These are phyloP conservation scores for Polydrusus pterygomalis DNA, from an alignment of 2,888 invertebrate species.

Conservation along the genomic window DNA sequence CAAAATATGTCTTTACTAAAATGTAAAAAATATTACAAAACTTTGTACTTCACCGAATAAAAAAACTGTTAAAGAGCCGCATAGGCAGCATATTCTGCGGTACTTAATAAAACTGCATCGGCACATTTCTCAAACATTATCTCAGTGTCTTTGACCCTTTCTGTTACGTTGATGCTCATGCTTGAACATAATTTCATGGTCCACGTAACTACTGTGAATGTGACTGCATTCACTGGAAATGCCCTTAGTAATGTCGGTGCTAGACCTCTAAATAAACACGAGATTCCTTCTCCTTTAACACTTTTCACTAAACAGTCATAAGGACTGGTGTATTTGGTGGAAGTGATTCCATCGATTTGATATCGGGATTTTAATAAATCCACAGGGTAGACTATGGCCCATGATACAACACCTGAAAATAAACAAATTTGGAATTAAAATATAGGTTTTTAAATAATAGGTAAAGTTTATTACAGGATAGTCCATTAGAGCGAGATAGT, in stretches of 20 bases:
- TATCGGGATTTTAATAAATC: conserved; percentile 93
- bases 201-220: conserved; percentile 91
- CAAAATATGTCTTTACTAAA: not conserved
- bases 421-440: no score
- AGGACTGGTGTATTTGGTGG: conserved; percentile 78
- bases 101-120: conserved; percentile 54
- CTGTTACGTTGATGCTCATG: conserved; percentile 36
- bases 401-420: conserved; percentile 82
- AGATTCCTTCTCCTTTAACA: conserved; percentile 80
- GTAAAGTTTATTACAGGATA: no score
- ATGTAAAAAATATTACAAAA: not conserved
- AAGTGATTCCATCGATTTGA: conserved; percentile 81
- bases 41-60: no score
- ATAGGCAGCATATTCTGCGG: conserved; percentile 28
- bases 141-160: conserved; percentile 51
- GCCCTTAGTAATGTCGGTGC: conserved; percentile 88
- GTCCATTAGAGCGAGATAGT: no score
- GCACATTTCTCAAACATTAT: conserved; percentile 57
- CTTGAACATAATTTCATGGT: conserved; percentile 75
- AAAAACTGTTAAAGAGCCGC: conserved; percentile 3
- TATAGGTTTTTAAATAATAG: no score
- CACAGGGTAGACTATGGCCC: conserved; percentile 90
- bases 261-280: conserved; percentile 84
- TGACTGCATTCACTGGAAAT: conserved; percentile 94
- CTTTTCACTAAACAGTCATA: conserved; percentile 85